Percentiles rank a stretch among this genome's conserved stretches.
Conservation (phyloP, 2,888 invertebrate species). For the Conomelus anceps region DNA sequence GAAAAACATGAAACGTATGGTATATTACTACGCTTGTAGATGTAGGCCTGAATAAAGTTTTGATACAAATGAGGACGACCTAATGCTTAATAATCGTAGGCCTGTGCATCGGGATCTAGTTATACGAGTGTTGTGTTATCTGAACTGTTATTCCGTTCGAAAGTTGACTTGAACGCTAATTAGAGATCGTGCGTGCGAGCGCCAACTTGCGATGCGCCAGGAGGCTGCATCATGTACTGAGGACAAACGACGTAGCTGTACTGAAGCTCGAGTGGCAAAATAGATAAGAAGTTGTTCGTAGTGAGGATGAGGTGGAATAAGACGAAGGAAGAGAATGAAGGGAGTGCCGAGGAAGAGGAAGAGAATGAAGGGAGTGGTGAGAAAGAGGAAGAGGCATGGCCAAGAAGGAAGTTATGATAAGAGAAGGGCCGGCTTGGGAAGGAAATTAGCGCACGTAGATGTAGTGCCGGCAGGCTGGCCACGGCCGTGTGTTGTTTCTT, state of each 20-base stretch:
- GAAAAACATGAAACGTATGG: too few species aligned
- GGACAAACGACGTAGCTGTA: too few species aligned
- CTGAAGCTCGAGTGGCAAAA: background rate
- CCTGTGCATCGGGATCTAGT: background rate
- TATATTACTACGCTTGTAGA: too few species aligned
- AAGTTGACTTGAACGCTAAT: background rate
- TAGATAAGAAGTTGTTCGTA: background rate
- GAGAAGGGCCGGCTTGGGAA: slow-evolving; percentile 1
- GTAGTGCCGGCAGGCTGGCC: background rate
- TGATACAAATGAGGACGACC: background rate
- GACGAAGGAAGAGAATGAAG: too few species aligned
- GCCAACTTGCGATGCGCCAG: background rate
- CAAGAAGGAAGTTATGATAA: slow-evolving; percentile 11
- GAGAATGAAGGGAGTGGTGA: too few species aligned
- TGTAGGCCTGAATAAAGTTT: too few species aligned
- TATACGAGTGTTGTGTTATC: background rate
- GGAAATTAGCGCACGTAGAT: slow-evolving; percentile 8
- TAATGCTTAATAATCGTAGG: background rate
- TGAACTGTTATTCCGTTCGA: background rate
- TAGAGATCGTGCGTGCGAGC: background rate
- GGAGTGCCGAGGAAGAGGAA: background rate
- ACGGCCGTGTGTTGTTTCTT: background rate
- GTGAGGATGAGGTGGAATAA: too few species aligned
- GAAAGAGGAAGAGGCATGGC: background rate
- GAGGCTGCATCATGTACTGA: background rate